Conservation (phyloP, 2,797 vertebrate genomes). For the Perodicticus potto region DNA sequence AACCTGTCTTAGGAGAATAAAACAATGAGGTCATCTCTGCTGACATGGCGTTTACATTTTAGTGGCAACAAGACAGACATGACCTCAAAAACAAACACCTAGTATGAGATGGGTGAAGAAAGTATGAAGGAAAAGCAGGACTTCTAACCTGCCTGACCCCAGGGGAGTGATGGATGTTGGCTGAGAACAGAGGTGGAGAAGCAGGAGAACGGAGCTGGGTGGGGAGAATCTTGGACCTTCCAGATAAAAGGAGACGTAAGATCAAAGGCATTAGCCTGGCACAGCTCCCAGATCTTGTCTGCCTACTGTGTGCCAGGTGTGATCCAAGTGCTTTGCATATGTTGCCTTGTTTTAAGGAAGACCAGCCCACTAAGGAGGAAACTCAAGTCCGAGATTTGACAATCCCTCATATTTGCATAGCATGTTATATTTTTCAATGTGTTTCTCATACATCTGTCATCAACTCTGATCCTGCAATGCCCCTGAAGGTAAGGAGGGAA, state of each 20-base stretch:
- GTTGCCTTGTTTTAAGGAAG: slow-evolving; percentile 39
- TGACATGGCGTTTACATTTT: background rate
- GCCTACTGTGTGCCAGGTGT: slow-evolving; percentile 61
- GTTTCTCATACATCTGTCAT: slow-evolving; percentile 75
- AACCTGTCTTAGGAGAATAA: background rate
- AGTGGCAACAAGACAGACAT: background rate
- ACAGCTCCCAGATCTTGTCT: background rate
- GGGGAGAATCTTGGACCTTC: background rate
- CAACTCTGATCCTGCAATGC: slow-evolving; percentile 59
- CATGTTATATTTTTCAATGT: slow-evolving; percentile 20
- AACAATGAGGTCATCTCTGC: background rate
- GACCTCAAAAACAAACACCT: slow-evolving; percentile 1
- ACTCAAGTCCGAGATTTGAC: slow-evolving; percentile 50
- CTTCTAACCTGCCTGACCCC: background rate
- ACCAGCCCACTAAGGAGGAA: slow-evolving; percentile 69
- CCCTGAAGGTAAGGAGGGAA: slow-evolving; percentile 57
- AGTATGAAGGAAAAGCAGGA: background rate
- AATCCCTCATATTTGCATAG: slow-evolving; percentile 75
- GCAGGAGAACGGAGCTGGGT: background rate
- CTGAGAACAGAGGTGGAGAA: background rate
- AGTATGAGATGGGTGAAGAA: background rate
- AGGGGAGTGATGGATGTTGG: background rate
- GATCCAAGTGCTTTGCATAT: slow-evolving; percentile 61
- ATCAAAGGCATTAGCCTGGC: background rate
- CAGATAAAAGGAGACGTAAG: background rate